phyloP scores from a whole-genome alignment of 2,888 invertebrate genomes.

The Scrobipalpa costella region DNA sequence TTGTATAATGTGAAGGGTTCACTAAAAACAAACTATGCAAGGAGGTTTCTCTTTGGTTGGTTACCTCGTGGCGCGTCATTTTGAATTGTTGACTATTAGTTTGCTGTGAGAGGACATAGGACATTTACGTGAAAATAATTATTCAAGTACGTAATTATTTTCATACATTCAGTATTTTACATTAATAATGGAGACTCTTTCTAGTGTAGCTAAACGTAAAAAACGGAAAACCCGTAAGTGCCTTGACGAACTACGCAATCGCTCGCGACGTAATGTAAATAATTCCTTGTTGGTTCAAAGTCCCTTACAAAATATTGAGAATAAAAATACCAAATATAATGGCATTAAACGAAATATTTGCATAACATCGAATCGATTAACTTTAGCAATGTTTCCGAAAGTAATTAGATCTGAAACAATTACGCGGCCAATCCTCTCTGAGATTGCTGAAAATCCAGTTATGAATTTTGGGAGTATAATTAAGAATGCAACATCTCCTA shows the following conservation, averaged over 20 bases:
- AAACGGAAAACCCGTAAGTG: constrained; percentile 65
- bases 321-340: neutral
- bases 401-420: constrained; percentile 65
- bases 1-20: neutral
- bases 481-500: neutral
- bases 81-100: neutral
- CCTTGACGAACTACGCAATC: constrained; percentile 64
- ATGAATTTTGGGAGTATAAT: constrained; percentile 29
- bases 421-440: constrained; percentile 52
- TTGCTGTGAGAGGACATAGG: neutral
- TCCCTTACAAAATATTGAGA: constrained; percentile 10
- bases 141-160: neutral
- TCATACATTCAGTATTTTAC: neutral
- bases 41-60: neutral
- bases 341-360: constrained; percentile 37
- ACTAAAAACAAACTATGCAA: neutral
- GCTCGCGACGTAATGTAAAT: constrained; percentile 41
- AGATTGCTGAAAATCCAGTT: constrained; percentile 39
- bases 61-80: neutral
- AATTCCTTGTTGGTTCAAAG: constrained; percentile 13
- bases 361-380: constrained; percentile 59
- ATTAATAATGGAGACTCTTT: constrained; percentile 47
- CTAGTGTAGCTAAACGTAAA: constrained; percentile 50
- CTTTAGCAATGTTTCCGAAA: constrained; percentile 61
- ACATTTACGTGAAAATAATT: neutral